Evolutionary conservation across 2,888 invertebrate species (phyloP).

Genomic region (Torymus tubicola): DNA sequence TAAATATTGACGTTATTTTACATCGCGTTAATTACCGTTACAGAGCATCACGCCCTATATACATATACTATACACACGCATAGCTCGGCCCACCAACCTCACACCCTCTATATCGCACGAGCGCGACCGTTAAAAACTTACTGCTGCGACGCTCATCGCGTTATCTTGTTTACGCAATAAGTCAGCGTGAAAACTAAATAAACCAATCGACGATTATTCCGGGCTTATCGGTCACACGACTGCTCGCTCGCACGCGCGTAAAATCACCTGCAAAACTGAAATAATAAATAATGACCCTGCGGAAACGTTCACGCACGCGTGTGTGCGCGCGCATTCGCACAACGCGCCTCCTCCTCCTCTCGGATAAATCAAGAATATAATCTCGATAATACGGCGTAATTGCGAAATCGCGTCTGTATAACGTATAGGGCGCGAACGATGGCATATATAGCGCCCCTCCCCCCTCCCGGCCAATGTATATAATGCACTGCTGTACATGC

Average conservation of each 20-base stretch:
- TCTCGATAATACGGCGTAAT: slow-evolving; percentile 50
- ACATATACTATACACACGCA: too few species aligned
- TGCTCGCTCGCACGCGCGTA: neutral
- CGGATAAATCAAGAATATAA: slow-evolving; percentile 45
- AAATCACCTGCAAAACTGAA: slow-evolving; percentile 18
- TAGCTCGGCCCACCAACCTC: too few species aligned
- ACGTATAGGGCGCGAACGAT: neutral
- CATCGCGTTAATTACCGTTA: slow-evolving; percentile 32
- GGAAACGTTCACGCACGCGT: neutral
- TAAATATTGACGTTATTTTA: slow-evolving; percentile 21
- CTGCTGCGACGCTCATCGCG: neutral
- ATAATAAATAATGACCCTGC: slow-evolving; percentile 40
- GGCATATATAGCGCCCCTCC: too few species aligned
- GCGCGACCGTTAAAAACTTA: slow-evolving; percentile 28
- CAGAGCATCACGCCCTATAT: too few species aligned
- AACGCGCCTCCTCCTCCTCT: too few species aligned
- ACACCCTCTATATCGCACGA: too few species aligned
- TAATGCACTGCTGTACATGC: slow-evolving; percentile 7
- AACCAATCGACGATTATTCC: slow-evolving; percentile 50
- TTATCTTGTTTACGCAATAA: slow-evolving; percentile 44
- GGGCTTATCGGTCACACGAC: slow-evolving; percentile 34
- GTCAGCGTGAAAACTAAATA: slow-evolving; percentile 43
- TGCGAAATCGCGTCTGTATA: slow-evolving; percentile 42
- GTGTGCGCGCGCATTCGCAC: neutral
- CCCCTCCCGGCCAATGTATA: too few species aligned